Conservation (phyloP, 2,888 invertebrate species). For the Alentia gelatinosa region DNA sequence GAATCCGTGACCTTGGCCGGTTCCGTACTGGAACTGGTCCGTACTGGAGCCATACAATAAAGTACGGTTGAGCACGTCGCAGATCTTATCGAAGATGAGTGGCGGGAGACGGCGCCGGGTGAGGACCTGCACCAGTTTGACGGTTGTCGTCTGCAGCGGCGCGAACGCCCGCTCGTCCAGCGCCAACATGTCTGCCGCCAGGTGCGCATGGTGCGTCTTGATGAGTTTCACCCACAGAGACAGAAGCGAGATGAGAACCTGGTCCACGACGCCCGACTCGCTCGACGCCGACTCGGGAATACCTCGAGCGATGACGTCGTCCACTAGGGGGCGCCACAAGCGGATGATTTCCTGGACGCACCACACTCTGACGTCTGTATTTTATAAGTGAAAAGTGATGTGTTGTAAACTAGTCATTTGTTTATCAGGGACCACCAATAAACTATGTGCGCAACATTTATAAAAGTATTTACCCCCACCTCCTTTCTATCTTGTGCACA, state of each 20-base stretch:
- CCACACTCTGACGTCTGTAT: not conserved
- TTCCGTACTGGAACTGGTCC: conserved; percentile 38
- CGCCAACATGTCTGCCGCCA: not conserved
- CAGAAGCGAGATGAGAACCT: not conserved
- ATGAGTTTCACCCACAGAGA: conserved; percentile 43
- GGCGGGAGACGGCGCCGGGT: not conserved
- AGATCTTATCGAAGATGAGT: conserved; percentile 36
- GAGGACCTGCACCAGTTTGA: not conserved
- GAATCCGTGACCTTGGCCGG: conserved; percentile 30
- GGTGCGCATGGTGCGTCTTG: conserved; percentile 22
- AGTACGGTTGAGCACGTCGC: conserved; percentile 32
- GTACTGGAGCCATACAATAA: conserved; percentile 3
- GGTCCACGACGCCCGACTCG: not conserved
- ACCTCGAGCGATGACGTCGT: not conserved
- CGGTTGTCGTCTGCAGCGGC: conserved; percentile 19
- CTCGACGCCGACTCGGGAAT: not conserved
- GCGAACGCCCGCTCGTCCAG: not conserved
- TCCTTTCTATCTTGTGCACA: no score
- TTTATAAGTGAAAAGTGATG: no score
- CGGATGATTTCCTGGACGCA: conserved; percentile 9
- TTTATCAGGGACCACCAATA: no score
- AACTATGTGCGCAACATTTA: no score
- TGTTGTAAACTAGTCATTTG: no score
- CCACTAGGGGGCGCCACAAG: conserved; percentile 20
- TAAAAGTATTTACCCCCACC: no score